Evolutionary conservation across 2,797 vertebrate genomes (phyloP).

Genomic region (Syndactyla subalaris): DNA sequence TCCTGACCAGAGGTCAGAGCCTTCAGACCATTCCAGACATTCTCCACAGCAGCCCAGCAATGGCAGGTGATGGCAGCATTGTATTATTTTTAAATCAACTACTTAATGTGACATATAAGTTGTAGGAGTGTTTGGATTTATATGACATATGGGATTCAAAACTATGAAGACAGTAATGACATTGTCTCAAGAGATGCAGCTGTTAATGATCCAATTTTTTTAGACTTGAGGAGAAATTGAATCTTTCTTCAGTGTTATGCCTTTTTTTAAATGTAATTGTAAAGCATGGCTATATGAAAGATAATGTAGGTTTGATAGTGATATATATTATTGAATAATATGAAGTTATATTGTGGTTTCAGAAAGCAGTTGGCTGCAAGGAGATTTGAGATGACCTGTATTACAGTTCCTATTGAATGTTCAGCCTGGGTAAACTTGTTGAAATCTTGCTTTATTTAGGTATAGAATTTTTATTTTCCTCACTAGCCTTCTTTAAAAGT

Average conservation of each 20-base stretch:
- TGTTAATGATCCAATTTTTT: neutral
- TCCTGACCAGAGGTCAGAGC: slow-evolving; percentile 94
- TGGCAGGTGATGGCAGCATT: slow-evolving; percentile 86
- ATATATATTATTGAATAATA: neutral
- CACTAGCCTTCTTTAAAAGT: neutral
- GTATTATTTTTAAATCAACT: slow-evolving; percentile 43
- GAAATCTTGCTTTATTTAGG: neutral
- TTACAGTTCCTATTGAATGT: neutral
- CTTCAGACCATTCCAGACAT: slow-evolving; percentile 95
- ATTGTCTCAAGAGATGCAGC: neutral
- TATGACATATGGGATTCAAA: neutral
- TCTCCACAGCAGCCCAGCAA: slow-evolving; percentile 97
- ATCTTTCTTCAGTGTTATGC: neutral
- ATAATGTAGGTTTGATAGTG: neutral
- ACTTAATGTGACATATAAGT: neutral
- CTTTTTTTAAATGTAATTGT: neutral
- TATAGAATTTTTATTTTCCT: neutral
- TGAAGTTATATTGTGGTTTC: neutral
- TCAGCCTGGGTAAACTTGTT: neutral
- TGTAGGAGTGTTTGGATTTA: slow-evolving; percentile 1
- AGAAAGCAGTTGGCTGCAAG: neutral
- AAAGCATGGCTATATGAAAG: neutral
- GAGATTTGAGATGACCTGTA: neutral
- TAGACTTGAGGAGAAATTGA: neutral
- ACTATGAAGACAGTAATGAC: neutral